Evolutionary conservation across 2,113 vertebrate genomes (phyloP), one percentile per base, ranked within the genome.

Genomic region (Boulengeromyrus knoepffleri): DNA sequence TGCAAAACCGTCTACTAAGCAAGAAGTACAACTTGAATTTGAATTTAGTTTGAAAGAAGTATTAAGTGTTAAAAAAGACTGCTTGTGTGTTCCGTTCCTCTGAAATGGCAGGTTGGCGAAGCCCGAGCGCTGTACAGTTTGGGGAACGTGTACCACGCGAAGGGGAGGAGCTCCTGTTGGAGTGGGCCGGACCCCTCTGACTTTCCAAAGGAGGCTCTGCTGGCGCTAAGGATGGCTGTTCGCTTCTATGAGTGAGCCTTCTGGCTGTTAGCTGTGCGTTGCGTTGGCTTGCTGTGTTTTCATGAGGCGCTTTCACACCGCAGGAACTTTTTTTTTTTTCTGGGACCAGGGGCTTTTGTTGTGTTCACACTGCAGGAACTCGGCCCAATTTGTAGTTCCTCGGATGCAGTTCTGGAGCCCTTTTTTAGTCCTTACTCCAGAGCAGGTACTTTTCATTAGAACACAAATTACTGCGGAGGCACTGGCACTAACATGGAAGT

Each of bases 121-220:
- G 98, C 98, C 88, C 97, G 98, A 91, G 98, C 99, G 1, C 97
- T 99, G 56, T 99, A 99, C 95, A 99, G 99, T 95, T 97, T 99
- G 91, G 99, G 99, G 92, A 99, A 99, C 46, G 97, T 99, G 0
- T 98, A 98, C 96, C 98, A 99, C 45, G 97, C 98, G 91, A 98
- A 99, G 93, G 98, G 98, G 86, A 99, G 99, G 94, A 97, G 96
- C 90, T 97, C 98, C 91, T 97, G 97, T 90, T 99, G 95, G 95
- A 96, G 93, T 88, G 97, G 97, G 88, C 95, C 96, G 0, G 98
- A 99, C 91, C 96, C 97, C 42, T 97, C 97, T 91, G 97, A 99
- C 45, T 97, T 99, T 94, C 97, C 98, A 24, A 98, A 99, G 91
- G 99, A 99, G 90, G 97, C 98, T 56, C 96, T 95, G 91, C 93